phyloP scores from a whole-genome alignment of 1,140 invertebrate species.

The Drosophila saltans region DNA sequence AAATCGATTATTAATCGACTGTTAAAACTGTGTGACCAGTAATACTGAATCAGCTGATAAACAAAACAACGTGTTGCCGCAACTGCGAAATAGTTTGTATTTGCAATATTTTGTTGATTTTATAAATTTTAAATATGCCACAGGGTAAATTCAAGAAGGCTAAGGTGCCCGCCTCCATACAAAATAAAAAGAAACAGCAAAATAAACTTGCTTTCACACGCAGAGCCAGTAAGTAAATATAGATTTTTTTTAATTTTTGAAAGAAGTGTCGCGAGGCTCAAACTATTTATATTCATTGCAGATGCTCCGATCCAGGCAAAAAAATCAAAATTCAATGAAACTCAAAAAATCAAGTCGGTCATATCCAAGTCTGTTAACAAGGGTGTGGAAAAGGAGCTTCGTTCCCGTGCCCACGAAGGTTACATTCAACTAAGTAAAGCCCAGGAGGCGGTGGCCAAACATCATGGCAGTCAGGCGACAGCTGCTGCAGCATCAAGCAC shows the following conservation, averaged over 20 bases:
- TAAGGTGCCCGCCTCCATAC: constrained; percentile 84
- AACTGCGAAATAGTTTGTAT: not conserved
- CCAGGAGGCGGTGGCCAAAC: constrained; percentile 84
- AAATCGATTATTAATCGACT: constrained; percentile 2
- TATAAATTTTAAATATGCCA: constrained; percentile 83
- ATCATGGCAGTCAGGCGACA: constrained; percentile 62
- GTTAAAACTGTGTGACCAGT: not conserved
- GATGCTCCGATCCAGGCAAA: constrained; percentile 86
- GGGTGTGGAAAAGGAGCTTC: constrained; percentile 86
- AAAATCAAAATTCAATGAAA: constrained; percentile 85
- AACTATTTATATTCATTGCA: constrained; percentile 9
- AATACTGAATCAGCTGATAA: constrained; percentile 25
- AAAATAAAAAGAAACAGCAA: constrained; percentile 84
- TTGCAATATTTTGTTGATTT: not conserved
- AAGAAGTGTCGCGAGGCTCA: not conserved
- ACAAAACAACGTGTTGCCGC: constrained; percentile 59
- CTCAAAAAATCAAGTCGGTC: constrained; percentile 86
- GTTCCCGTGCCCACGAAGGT: constrained; percentile 84
- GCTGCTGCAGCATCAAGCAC: constrained; percentile 60
- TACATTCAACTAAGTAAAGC: constrained; percentile 84
- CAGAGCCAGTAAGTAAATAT: constrained; percentile 82
- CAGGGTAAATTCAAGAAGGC: constrained; percentile 87
- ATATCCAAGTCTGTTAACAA: constrained; percentile 87
- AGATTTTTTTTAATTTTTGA: not conserved
- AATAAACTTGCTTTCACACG: constrained; percentile 84